These are phyloP conservation scores for Arvicanthis niloticus DNA, from an alignment of 2,113 vertebrate species.

Conservation along the genomic window DNA sequence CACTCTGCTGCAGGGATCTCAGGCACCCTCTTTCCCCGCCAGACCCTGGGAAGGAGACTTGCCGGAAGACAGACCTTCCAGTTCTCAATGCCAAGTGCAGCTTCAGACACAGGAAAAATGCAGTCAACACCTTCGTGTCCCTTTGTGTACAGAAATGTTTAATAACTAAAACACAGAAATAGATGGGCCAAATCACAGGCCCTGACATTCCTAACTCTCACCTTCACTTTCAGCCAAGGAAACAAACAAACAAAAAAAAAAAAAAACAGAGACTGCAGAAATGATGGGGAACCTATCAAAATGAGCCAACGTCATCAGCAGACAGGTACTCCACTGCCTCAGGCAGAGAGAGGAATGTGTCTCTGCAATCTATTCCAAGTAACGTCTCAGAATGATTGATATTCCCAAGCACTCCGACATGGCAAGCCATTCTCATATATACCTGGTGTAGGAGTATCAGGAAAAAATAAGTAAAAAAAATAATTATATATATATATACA, in stretches of 20 bases:
- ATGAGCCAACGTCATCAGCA: conserved; percentile 74
- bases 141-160: conserved; percentile 81
- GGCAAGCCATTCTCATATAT: conserved; percentile 75
- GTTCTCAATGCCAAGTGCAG: conserved; percentile 58
- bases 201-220: conserved; percentile 80
- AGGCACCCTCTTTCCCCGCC: conserved; percentile 66
- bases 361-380: conserved; percentile 70
- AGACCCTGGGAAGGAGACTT: conserved; percentile 66
- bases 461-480: conserved; percentile 73
- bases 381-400: conserved; percentile 75
- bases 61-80: conserved; percentile 62
- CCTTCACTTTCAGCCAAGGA: conserved; percentile 72
- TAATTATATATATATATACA: neutral
- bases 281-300: conserved; percentile 64
- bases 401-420: conserved; percentile 72
- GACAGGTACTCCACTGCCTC: neutral
- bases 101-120: conserved; percentile 68
- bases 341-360: conserved; percentile 82
- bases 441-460: conserved; percentile 72
- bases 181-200: conserved; percentile 71
- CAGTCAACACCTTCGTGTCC: conserved; percentile 73
- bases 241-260: conserved; percentile 6
- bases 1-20: conserved; percentile 77
- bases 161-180: conserved; percentile 83
- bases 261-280: conserved; percentile 74